Conservation (phyloP, 1,140 invertebrate species). For the Drosophila lacertosa region DNA sequence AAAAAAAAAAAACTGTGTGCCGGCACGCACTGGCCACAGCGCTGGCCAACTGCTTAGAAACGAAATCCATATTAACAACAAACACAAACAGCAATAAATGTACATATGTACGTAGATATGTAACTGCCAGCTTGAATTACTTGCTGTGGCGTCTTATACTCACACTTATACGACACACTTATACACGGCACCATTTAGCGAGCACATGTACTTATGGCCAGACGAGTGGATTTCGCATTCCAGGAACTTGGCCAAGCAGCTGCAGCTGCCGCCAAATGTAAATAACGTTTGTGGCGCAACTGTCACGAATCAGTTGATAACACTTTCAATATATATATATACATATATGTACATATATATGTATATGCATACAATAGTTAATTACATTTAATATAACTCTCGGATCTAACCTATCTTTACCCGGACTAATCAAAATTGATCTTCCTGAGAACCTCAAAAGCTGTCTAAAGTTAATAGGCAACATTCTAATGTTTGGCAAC, state of each 20-base stretch:
- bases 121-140: slow-evolving; percentile 30
- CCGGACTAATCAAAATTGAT: no score
- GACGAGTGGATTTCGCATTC: slow-evolving; percentile 22
- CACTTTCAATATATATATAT: neutral
- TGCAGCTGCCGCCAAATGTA: slow-evolving; percentile 12
- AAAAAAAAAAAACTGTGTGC: neutral
- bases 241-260: slow-evolving; percentile 34
- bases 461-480: no score
- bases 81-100: no score
- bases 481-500: no score
- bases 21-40: neutral
- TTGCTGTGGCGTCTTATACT: neutral
- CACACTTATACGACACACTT: no score
- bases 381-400: no score
- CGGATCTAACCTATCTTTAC: no score
- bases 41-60: slow-evolving; percentile 27
- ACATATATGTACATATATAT: no score
- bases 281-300: slow-evolving; percentile 6
- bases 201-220: neutral
- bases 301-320: slow-evolving; percentile 20
- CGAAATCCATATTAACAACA: slow-evolving; percentile 10
- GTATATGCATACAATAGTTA: no score
- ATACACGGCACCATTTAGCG: no score
- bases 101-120: no score
- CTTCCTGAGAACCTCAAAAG: no score